Base-by-base conservation (phyloP, 2,888 invertebrate genomes). In the Harpalus rufipes region DNA sequence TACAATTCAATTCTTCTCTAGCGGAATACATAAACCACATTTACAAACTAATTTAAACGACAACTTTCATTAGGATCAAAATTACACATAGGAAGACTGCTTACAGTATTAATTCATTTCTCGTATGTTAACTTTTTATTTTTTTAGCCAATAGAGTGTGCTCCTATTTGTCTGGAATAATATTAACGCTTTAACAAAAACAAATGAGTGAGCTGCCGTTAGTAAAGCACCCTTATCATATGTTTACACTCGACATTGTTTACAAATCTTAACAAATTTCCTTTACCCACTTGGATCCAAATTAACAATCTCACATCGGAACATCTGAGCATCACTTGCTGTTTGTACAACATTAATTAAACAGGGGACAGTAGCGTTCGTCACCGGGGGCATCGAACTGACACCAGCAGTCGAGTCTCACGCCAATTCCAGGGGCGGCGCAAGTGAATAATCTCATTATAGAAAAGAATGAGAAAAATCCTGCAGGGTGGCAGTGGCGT, bases 341-440 rank as follows among this genome's bases (percentile, higher is more conserved):
- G 51, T 74, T 74, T 74, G 51, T 51, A 74, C 44, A 74, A 18
- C 51, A 74, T 56, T 74, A 74, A 74, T 74, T 74, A 74, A 74
- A 74, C 56, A 74, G 18, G 74, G 18, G 51, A 41, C 74, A 74
- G 56, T 18, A 41, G 10, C 74, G 44, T 51, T 14, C 74, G 74
- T 74, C 74, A 74, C 18, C 10, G 25, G 32, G 65, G 65, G 65
- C 65, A 65, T 65, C 68, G 39, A 51, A 51, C 44, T 51, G 44
- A 68, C 68, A 68, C 39, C 39, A 14, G n/a, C 68, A 68, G 32
- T 32, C 32, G n/a, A 14, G 14, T 68, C 39, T 39, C 68, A 68
- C 68, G 39, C 68, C 68, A 68, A 68, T 68, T 39, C 39, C 39
- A 68, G 39, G 25, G 68, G 68, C 68, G 68, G 68, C 32, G 25